Base-by-base conservation (phyloP, 2,113 vertebrate species). In the Indicator indicator region DNA sequence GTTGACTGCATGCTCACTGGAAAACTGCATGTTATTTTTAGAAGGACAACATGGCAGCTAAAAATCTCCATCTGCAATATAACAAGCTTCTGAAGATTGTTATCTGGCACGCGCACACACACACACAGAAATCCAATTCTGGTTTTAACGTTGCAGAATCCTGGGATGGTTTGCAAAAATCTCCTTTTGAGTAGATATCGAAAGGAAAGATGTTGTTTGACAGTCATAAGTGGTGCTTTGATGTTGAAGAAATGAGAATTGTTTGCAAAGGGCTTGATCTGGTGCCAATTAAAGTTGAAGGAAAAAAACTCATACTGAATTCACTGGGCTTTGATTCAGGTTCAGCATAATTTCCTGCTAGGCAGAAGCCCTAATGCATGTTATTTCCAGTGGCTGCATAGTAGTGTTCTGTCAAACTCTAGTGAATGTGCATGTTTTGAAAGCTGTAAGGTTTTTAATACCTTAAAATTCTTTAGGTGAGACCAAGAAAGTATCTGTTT, bases 21-120 rank as follows among this genome's bases (percentile, higher is more conserved):
- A 83, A 96, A 83, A 74, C 63, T 78, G 90, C 86, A 96, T 94
- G 93, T 88, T 97, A 97, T 95, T 96, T 97, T 98, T 97, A 97
- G 97, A 96, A 97, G 88, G 94, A 96, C 96, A 97, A 96, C 91
- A 84, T 97, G 93, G 95, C 93, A 97, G 92, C 92, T 97, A 96
- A 97, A 97, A 97, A 86, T 96, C 91, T 97, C 93, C 92, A 96
- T 96, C 82, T 96, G 90, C 80, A 95, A 64, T 96, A 86, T 95
- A 96, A 95, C 86, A 96, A 93, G 87, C 88, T 89, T 89, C 94
- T 93, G 73, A 97, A 97, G 92, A 95, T 93, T 88, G 92, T 88
- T 96, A 89, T 93, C 89, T 96, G 64, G 73, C 79, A 93, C 60
- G 80, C 8, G 23, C 48, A 50, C 48, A 50, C 48, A 50, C 50